phyloP scores from a whole-genome alignment of 2,113 vertebrate species.

The Malurus alboscapulatus region DNA sequence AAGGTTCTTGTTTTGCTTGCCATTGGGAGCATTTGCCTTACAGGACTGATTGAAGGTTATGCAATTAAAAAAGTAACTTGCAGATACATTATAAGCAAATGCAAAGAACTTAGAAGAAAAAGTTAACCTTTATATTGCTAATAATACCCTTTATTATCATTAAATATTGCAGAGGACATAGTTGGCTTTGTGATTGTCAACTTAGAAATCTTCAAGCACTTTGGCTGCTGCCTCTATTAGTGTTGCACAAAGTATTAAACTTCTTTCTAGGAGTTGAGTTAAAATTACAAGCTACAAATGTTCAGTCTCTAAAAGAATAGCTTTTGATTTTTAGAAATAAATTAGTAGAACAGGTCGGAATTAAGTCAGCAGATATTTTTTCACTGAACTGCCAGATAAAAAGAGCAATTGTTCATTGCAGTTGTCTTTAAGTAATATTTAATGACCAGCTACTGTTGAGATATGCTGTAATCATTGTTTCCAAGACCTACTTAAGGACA shows the following conservation, averaged over 20 bases:
- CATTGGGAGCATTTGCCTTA: background rate
- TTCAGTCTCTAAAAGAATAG: background rate
- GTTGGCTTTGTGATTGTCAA: background rate
- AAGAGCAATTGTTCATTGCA: background rate
- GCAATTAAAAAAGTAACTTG: background rate
- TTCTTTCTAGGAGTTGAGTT: slow-evolving; percentile 12
- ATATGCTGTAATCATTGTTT: background rate
- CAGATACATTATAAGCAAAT: background rate
- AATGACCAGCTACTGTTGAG: background rate
- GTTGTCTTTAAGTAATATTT: background rate
- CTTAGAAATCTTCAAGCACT: background rate
- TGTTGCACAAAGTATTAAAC: background rate
- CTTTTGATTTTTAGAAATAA: background rate
- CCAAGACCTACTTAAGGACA: background rate
- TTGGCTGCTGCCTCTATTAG: background rate
- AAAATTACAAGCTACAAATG: background rate
- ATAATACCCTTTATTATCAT: background rate
- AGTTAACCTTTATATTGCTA: background rate
- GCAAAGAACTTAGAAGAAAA: background rate
- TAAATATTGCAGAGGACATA: background rate
- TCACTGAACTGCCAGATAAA: background rate
- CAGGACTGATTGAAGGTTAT: background rate
- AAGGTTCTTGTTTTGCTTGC: background rate
- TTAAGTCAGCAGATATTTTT: background rate
- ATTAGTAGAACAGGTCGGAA: background rate